Evolutionary conservation across 2,888 invertebrate genomes (phyloP).

Genomic region (Cheiracanthium punctorium): DNA sequence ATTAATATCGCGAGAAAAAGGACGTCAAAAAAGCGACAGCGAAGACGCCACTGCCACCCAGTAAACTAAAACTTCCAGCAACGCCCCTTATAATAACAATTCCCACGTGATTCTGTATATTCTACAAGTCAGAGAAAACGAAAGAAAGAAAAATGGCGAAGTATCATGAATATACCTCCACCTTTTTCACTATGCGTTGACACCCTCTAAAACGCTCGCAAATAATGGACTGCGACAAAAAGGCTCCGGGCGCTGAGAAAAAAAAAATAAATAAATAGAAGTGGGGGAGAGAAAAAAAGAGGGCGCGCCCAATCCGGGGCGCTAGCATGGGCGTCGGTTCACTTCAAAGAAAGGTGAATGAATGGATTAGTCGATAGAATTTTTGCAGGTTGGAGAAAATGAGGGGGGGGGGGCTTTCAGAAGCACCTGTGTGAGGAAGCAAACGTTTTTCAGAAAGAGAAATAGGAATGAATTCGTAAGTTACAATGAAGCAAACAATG

Average conservation of each 20-base stretch:
- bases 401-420: not conserved
- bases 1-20: not conserved
- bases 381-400: not conserved
- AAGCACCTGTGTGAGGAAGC: too few species aligned
- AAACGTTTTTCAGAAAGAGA: too few species aligned
- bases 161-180: slow-evolving; percentile 1
- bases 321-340: slow-evolving; percentile 48
- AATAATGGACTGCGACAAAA: slow-evolving; percentile 54
- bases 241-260: slow-evolving; percentile 34
- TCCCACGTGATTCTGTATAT: slow-evolving; percentile 16
- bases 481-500: too few species aligned
- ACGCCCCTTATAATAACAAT: slow-evolving; percentile 64
- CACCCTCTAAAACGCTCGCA: slow-evolving; percentile 50
- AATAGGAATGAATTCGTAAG: too few species aligned
- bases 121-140: not conserved
- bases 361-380: not conserved
- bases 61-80: slow-evolving; percentile 10
- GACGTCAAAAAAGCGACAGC: not conserved
- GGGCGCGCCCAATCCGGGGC: slow-evolving; percentile 56
- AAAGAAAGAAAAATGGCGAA: not conserved
- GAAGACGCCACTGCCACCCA: slow-evolving; percentile 25
- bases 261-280: too few species aligned
- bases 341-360: not conserved
- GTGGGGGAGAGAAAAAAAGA: not conserved
- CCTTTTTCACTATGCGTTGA: slow-evolving; percentile 35